Base-by-base conservation (phyloP, 2,888 invertebrate genomes). In the Euspilapteryx auroguttella region DNA sequence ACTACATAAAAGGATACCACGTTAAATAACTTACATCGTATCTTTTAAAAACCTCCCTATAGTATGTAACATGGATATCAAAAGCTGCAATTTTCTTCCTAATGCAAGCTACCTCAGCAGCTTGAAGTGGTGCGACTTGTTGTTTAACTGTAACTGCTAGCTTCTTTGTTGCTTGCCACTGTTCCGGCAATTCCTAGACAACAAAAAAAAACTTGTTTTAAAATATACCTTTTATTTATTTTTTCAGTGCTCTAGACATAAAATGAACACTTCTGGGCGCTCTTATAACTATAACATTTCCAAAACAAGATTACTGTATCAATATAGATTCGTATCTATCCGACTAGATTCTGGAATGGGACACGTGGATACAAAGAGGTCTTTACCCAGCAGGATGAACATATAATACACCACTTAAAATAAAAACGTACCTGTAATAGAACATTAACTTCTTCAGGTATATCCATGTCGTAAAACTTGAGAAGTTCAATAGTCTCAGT, bases 131-230 rank as follows among this genome's bases (percentile, higher is more conserved):
- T 4, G 94, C 94, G 14, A 97, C 94, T 62, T 92, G 91, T 55
- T 95, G 95, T 53, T 95, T 95, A 3, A 94, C 89, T 21, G 89
- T 90, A 12, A 88, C 66, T 1, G 94, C 92, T 32, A 94, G 81
- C 65, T 95, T 96, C 57, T 96, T 96, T 0, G 94, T 94, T 39
- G 92, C 88, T 42, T 85, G 87, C 97, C 97, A 97, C 59, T 94
- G 93, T 50, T 95, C 95, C 8, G 97, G 97, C 30, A 97, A 62
- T 63, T 96, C 95, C 81, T 93, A 8, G 17, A n/a, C n/a, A n/a
- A n/a, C n/a, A n/a, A n/a, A n/a, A n/a, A n/a, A n/a, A n/a, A n/a
- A n/a, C n/a, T n/a, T n/a, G n/a, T n/a, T n/a, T n/a, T n/a, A n/a
- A n/a, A n/a, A n/a, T n/a, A n/a, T n/a, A n/a, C n/a, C n/a, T n/a